Percentiles rank a stretch among this genome's conserved stretches.
phyloP scores from a whole-genome alignment of 2,113 vertebrate species.

The Rousettus leschenaultii region DNA sequence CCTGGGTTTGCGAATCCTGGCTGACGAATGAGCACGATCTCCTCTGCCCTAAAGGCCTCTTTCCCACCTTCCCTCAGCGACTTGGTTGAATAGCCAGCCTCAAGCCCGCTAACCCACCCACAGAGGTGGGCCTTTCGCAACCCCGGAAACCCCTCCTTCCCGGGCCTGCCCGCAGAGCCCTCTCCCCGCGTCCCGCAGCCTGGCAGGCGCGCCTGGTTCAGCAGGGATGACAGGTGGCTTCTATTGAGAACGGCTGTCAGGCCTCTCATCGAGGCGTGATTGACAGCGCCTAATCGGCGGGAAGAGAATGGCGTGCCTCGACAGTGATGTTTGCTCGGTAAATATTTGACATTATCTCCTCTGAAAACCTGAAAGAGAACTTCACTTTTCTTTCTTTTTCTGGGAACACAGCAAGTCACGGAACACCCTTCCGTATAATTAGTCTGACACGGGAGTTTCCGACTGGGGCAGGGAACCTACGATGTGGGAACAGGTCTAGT shows the following conservation, averaged over 20 bases:
- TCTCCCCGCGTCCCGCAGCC: fast-evolving
- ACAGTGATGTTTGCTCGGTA: slow-evolving; percentile 72
- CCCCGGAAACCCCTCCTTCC: not conserved
- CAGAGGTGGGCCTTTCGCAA: not conserved
- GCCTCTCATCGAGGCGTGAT: slow-evolving; percentile 23
- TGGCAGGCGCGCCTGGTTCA: not conserved
- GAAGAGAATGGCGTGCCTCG: slow-evolving; percentile 34
- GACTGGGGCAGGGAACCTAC: not conserved
- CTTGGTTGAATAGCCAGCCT: not conserved
- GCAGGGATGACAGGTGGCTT: not conserved
- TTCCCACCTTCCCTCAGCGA: no score
- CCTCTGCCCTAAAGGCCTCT: fast-evolving
- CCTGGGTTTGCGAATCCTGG: no score
- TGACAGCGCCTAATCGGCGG: slow-evolving; percentile 68
- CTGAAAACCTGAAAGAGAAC: slow-evolving; percentile 72
- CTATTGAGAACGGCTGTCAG: slow-evolving; percentile 33
- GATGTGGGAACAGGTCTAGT: not conserved
- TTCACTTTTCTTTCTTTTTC: slow-evolving; percentile 70
- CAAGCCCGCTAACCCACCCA: fast-evolving
- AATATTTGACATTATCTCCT: slow-evolving; percentile 75
- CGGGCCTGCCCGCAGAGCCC: not conserved
- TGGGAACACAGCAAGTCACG: slow-evolving; percentile 57
- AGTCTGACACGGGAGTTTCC: slow-evolving; percentile 53
- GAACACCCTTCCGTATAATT: slow-evolving; percentile 61
- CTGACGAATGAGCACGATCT: fast-evolving